These are phyloP conservation scores for Gymnocheta viridis DNA, from an alignment of 2,888 invertebrate genomes.

Conservation along the genomic window DNA sequence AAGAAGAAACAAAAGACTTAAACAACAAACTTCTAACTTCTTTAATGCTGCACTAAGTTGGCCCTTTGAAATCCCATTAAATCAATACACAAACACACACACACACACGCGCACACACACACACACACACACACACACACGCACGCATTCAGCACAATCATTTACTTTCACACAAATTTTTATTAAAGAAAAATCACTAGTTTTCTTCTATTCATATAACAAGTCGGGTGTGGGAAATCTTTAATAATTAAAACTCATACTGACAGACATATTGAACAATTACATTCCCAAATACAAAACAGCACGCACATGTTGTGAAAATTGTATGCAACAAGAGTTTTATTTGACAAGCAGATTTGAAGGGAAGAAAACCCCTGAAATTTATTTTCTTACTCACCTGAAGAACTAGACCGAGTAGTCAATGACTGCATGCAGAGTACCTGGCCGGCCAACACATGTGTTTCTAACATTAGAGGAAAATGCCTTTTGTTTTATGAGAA, in stretches of 20 bases:
- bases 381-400: slow-evolving; percentile 19
- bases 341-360: neutral
- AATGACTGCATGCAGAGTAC: neutral
- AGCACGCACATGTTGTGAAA: slow-evolving; percentile 50
- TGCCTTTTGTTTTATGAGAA: neutral
- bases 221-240: slow-evolving; percentile 56
- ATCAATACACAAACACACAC: neutral
- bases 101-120: neutral
- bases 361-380: neutral
- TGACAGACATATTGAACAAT: slow-evolving; percentile 40
- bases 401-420: neutral
- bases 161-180: neutral
- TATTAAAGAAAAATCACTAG: slow-evolving; percentile 14
- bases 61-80: slow-evolving; percentile 6
- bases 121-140: neutral
- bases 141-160: no score
- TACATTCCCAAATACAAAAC: slow-evolving; percentile 28
- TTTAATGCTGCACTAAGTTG: neutral
- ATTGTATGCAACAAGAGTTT: neutral
- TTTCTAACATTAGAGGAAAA: neutral
- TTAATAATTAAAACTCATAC: slow-evolving; percentile 23
- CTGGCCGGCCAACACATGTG: slow-evolving; percentile 18
- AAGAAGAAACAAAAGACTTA: slow-evolving; percentile 59
- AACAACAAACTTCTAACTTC: slow-evolving; percentile 49
- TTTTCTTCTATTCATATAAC: neutral